phyloP scores from a whole-genome alignment of 2,888 invertebrate species.

The Trissoscelio sp. region DNA sequence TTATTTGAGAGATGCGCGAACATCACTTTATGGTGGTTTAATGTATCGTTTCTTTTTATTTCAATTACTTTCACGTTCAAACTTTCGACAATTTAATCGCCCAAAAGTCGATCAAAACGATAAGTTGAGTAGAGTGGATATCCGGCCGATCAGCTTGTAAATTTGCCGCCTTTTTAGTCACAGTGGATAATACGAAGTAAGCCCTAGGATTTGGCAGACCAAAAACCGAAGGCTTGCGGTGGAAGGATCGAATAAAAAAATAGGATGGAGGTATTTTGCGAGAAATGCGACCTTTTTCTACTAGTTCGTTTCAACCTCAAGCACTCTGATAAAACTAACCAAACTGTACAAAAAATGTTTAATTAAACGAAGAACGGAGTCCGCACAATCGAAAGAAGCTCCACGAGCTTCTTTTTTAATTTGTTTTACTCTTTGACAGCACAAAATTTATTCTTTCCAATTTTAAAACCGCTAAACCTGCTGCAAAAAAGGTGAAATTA shows the following conservation, averaged over 20 bases:
- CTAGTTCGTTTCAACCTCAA: constrained; percentile 59
- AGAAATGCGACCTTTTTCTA: constrained; percentile 54
- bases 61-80: constrained; percentile 29
- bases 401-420: constrained; percentile 28
- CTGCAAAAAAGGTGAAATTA: constrained; percentile 15
- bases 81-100: constrained; percentile 42
- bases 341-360: constrained; percentile 51
- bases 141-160: constrained; percentile 58
- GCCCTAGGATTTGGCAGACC: constrained; percentile 57
- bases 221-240: constrained; percentile 54
- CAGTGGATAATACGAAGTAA: constrained; percentile 56
- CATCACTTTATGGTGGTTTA: background rate
- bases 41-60: constrained; percentile 13
- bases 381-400: constrained; percentile 40
- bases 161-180: constrained; percentile 67
- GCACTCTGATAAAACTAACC: constrained; percentile 60
- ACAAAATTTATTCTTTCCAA: constrained; percentile 51
- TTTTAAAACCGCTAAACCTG: constrained; percentile 25
- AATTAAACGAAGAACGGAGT: constrained; percentile 57
- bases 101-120: constrained; percentile 40
- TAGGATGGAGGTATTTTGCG: constrained; percentile 40
- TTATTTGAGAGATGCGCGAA: background rate
- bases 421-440: constrained; percentile 36
- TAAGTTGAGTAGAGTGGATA: constrained; percentile 16
- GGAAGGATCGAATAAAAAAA: constrained; percentile 33